These are phyloP conservation scores for Goniozus legneri DNA, from an alignment of 1,140 invertebrate genomes.

Conservation along the genomic window DNA sequence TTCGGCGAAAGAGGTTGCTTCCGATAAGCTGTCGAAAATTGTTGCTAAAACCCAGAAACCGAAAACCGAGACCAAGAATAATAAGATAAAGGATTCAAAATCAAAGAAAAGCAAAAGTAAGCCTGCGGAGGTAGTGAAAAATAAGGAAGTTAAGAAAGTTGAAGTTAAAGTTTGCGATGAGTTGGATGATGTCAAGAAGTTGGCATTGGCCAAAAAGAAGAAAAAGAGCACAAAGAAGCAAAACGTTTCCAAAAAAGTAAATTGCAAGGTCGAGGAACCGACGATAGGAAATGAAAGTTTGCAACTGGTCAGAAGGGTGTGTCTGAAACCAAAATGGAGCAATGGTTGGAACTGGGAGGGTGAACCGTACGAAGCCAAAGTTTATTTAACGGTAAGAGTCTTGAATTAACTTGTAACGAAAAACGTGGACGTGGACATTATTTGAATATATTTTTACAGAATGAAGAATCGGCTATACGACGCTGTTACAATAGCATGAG, in stretches of 20 bases:
- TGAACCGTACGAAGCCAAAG: slow-evolving; percentile 75
- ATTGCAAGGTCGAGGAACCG: slow-evolving; percentile 35
- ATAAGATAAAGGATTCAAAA: slow-evolving; percentile 17
- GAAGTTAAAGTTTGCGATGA: slow-evolving; percentile 24
- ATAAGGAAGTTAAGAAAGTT: slow-evolving; percentile 22
- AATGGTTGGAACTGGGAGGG: slow-evolving; percentile 92
- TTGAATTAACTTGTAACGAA: neutral
- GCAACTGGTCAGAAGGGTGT: slow-evolving; percentile 42
- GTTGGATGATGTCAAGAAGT: slow-evolving; percentile 29
- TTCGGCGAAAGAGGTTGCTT: slow-evolving; percentile 46
- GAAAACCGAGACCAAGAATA: slow-evolving; percentile 15
- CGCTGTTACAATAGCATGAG: slow-evolving; percentile 86
- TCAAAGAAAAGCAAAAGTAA: slow-evolving; percentile 9
- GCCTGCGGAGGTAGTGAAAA: slow-evolving; percentile 19
- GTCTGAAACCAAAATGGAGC: slow-evolving; percentile 73
- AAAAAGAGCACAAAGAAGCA: slow-evolving; percentile 37
- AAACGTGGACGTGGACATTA: too few relatives aligned
- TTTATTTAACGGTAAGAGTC: slow-evolving; percentile 80
- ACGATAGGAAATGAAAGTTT: slow-evolving; percentile 35
- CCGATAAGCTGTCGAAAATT: slow-evolving; percentile 47
- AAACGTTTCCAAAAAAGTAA: slow-evolving; percentile 21
- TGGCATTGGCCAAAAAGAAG: slow-evolving; percentile 32
- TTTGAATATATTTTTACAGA: slow-evolving; percentile 58
- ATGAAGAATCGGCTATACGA: slow-evolving; percentile 72
- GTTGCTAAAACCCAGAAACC: slow-evolving; percentile 37